Evolutionary conservation across 2,113 vertebrate genomes (phyloP).

Genomic region (Ictalurus furcatus): DNA sequence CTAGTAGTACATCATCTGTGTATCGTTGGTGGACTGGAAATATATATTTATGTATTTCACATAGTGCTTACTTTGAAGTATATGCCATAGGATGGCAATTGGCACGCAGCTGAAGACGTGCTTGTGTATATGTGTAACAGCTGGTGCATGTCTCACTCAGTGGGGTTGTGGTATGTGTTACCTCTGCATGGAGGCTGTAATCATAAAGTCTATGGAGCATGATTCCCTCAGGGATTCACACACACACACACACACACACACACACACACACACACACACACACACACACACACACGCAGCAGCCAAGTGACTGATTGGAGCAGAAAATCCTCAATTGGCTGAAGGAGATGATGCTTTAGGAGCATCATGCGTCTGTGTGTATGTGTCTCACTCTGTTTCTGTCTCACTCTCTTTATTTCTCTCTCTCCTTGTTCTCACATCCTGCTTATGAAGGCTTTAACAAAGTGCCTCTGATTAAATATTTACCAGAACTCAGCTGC

Average conservation of each 20-base stretch:
- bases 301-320: slow-evolving; percentile 1
- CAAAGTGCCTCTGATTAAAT: background rate
- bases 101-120: background rate
- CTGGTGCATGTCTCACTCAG: slow-evolving; percentile 14
- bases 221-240: slow-evolving; percentile 88
- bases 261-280: slow-evolving; percentile 51
- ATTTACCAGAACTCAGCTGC: background rate
- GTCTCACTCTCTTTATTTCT: background rate
- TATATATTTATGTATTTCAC: background rate
- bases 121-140: slow-evolving; percentile 21
- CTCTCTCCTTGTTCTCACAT: background rate
- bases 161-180: slow-evolving; percentile 27
- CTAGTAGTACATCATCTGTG: background rate
- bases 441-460: background rate
- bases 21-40: background rate
- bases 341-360: background rate
- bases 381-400: background rate
- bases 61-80: background rate
- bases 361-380: background rate
- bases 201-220: slow-evolving; percentile 67
- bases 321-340: slow-evolving; percentile 6
- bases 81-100: background rate
- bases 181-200: slow-evolving; percentile 39
- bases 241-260: slow-evolving; percentile 54
- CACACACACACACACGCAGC: slow-evolving; percentile 20